phyloP scores from a whole-genome alignment of 1,140 invertebrate species.

The Rhizoglyphus robini region DNA sequence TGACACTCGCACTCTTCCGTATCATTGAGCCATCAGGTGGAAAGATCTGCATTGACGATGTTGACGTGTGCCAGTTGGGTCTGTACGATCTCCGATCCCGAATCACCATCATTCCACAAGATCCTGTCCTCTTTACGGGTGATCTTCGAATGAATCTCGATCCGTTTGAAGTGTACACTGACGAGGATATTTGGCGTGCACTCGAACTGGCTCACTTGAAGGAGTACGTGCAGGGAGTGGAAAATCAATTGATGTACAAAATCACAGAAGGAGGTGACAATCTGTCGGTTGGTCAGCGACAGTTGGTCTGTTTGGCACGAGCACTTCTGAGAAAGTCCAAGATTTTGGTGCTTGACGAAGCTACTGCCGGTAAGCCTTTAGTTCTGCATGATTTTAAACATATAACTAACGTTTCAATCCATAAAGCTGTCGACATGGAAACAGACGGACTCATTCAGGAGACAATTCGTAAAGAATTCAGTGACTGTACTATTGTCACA shows the following conservation, averaged over 20 bases:
- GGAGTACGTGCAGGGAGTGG: conserved; percentile 44
- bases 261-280: conserved; percentile 34
- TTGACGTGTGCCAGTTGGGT: conserved; percentile 55
- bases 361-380: conserved; percentile 34
- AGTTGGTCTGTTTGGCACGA: conserved; percentile 42
- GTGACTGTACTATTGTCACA: conserved; percentile 34
- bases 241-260: conserved; percentile 24
- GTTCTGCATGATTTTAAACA: conserved; percentile 20
- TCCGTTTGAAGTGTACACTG: conserved; percentile 51
- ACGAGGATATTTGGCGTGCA: conserved; percentile 60
- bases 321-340: conserved; percentile 41
- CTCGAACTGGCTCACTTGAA: conserved; percentile 60
- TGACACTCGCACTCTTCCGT: conserved; percentile 42
- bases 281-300: conserved; percentile 44
- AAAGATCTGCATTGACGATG: conserved; percentile 60
- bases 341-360: conserved; percentile 42
- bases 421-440: conserved; percentile 31
- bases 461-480: conserved; percentile 34
- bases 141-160: conserved; percentile 78
- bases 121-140: conserved; percentile 80
- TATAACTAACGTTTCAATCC: not conserved
- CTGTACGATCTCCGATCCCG: conserved; percentile 57
- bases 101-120: conserved; percentile 82
- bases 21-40: conserved; percentile 53
- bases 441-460: conserved; percentile 36